Percentiles rank a stretch among this genome's conserved stretches.
phyloP scores from a whole-genome alignment of 1,140 invertebrate genomes.

The Cataglyphis hispanica region DNA sequence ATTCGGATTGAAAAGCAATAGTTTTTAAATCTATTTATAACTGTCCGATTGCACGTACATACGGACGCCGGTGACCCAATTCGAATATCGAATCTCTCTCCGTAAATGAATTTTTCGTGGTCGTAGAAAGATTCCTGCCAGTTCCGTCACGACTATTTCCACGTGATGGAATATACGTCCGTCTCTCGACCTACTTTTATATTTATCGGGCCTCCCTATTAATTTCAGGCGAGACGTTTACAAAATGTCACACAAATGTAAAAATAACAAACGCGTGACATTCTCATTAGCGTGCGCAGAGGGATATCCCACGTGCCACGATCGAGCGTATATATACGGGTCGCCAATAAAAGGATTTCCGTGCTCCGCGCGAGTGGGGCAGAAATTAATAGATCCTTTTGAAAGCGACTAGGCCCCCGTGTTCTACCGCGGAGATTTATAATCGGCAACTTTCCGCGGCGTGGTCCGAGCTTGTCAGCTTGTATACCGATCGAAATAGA shows the following conservation, averaged over 20 bases:
- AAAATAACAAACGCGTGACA: conserved; percentile 58
- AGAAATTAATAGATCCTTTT: conserved; percentile 64
- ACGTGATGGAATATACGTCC: not conserved
- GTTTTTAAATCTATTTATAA: conserved; percentile 81
- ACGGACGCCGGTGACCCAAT: conserved; percentile 53
- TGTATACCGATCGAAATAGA: conserved; percentile 74
- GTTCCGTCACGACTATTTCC: not conserved
- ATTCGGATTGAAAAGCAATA: conserved; percentile 79
- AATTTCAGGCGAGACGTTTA: conserved; percentile 38
- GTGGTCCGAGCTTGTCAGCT: conserved; percentile 63
- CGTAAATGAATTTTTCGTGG: conserved; percentile 40
- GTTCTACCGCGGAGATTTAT: conserved; percentile 57
- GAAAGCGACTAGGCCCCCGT: conserved; percentile 56
- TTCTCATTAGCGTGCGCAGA: conserved; percentile 21
- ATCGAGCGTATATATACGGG: conserved; percentile 44
- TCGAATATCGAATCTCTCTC: conserved; percentile 46
- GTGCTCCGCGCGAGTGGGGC: conserved; percentile 11
- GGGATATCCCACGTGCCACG: conserved; percentile 2
- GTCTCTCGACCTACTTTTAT: conserved; percentile 27
- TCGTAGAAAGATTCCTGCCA: not conserved
- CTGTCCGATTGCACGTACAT: conserved; percentile 72
- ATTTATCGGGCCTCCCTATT: conserved; percentile 7
- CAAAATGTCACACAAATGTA: conserved; percentile 33
- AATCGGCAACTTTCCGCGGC: conserved; percentile 49
- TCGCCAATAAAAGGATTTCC: conserved; percentile 55